These are phyloP conservation scores for Euura saliciscinereae DNA, from an alignment of 1,140 invertebrate species.

Conservation along the genomic window DNA sequence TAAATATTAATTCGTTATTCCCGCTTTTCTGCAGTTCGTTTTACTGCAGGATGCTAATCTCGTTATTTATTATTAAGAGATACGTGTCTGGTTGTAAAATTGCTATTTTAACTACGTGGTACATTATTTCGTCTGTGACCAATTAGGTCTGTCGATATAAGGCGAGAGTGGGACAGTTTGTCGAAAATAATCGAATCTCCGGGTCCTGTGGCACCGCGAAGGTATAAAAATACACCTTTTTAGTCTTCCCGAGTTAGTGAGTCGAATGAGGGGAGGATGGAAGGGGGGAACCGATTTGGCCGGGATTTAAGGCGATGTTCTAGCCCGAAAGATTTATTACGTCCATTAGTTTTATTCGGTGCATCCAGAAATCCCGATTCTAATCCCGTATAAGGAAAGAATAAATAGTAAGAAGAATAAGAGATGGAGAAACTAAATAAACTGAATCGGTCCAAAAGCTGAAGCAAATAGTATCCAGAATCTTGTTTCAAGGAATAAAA, in stretches of 20 bases:
- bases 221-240: slow-evolving; percentile 7
- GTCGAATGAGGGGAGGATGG: slow-evolving; percentile 10
- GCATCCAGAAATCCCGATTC: slow-evolving; percentile 32
- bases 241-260: background rate
- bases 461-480: background rate
- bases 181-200: no score
- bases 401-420: slow-evolving; percentile 9
- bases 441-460: slow-evolving; percentile 20
- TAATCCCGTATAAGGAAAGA: slow-evolving; percentile 35
- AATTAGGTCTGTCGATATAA: no score
- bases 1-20: no score
- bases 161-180: no score
- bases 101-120: no score
- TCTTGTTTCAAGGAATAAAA: background rate
- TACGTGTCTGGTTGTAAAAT: no score
- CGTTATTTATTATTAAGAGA: no score
- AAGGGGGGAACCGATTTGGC: slow-evolving; percentile 29
- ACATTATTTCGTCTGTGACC: no score
- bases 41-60: no score
- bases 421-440: background rate
- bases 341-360: slow-evolving; percentile 40
- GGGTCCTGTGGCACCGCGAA: background rate
- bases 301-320: slow-evolving; percentile 35
- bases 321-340: slow-evolving; percentile 36
- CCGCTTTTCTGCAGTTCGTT: no score